Evolutionary conservation across 2,888 invertebrate genomes (phyloP), one percentile per base, ranked within the genome.

Genomic region (Cistogaster globosa): DNA sequence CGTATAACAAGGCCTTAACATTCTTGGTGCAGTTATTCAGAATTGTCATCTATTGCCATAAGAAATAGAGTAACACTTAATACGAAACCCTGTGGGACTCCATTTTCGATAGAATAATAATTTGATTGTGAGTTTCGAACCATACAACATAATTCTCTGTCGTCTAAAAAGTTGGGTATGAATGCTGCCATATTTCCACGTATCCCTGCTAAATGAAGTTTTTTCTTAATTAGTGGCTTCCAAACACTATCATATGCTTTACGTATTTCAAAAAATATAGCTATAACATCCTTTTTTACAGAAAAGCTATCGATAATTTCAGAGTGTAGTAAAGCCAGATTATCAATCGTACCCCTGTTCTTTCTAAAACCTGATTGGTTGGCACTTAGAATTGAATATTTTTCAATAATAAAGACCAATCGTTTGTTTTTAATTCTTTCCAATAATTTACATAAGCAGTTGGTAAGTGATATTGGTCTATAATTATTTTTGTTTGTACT

Each of bases 301-400:
- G 67, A 67, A 18, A 67, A 67, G 18, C 14, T 51, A 32, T 67
- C 67, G 51, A 51, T 32, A 22, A 67, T 67, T 11, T 67, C 67
- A 32, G 51, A 67, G 4, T 51, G 67, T 32, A 51, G 32, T 67
- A 51, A 12, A 14, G 51, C 67, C 4, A 65, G 11, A 18, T 53
- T 67, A 32, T 67, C 51, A 12, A 51, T 48, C 18, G 67, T 67
- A 9, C 67, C 51, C 51, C 67, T 36, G 32, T 32, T 18, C 16
- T 51, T 67, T n/a, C 67, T 67, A 11, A 67, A 51, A 26, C 67
- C 51, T 18, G n/a, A 51, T 51, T 67, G 48, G 32, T 67, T 48
- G n/a, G 20, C 14, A 6, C 42, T 62, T 20, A 18, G 12, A 18
- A 42, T 20, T 2, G 18, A 20, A 42, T 62, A 14, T n/a, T 36